A percentile compares a stretch with the other conserved stretches of the same genome.
These are phyloP conservation scores for Petrocephalus zakoni DNA, from an alignment of 2,113 vertebrate genomes.

Conservation along the genomic window DNA sequence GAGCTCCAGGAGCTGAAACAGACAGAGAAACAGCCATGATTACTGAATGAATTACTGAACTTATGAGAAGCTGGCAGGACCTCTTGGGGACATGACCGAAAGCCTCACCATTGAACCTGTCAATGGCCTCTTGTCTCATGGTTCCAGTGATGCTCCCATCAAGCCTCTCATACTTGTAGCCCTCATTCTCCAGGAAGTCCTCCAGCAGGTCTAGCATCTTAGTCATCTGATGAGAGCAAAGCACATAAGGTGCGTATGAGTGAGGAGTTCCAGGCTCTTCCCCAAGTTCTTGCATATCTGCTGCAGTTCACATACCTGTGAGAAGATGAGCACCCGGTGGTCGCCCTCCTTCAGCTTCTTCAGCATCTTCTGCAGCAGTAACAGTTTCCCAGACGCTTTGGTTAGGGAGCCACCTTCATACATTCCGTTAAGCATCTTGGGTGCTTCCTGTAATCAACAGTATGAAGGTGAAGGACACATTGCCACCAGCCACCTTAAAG, in stretches of 20 bases:
- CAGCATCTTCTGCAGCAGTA: constrained; percentile 92
- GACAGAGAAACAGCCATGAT: not conserved
- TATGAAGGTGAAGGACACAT: not conserved
- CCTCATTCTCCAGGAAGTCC: constrained; percentile 92
- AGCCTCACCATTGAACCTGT: constrained; percentile 86
- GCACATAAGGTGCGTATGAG: not conserved
- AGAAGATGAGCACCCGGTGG: constrained; percentile 93
- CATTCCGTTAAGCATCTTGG: constrained; percentile 98
- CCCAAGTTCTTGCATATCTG: not conserved
- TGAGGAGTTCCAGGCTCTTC: not conserved
- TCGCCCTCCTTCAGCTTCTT: constrained; percentile 89
- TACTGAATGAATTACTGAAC: not conserved
- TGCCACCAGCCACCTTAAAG: not conserved
- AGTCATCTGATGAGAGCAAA: constrained; percentile 71
- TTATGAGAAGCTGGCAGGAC: not conserved
- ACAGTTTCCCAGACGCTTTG: constrained; percentile 84
- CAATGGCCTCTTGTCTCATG: constrained; percentile 95
- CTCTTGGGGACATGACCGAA: not conserved
- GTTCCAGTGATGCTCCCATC: constrained; percentile 93
- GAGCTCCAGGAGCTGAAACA: not conserved
- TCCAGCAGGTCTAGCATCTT: constrained; percentile 96
- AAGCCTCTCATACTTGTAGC: constrained; percentile 94
- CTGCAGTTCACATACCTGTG: constrained; percentile 65
- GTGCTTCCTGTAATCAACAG: constrained; percentile 72
- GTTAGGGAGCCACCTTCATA: constrained; percentile 89